Evolutionary conservation across 2,888 invertebrate species (phyloP).

Genomic region (Hoplodrina ambigua): DNA sequence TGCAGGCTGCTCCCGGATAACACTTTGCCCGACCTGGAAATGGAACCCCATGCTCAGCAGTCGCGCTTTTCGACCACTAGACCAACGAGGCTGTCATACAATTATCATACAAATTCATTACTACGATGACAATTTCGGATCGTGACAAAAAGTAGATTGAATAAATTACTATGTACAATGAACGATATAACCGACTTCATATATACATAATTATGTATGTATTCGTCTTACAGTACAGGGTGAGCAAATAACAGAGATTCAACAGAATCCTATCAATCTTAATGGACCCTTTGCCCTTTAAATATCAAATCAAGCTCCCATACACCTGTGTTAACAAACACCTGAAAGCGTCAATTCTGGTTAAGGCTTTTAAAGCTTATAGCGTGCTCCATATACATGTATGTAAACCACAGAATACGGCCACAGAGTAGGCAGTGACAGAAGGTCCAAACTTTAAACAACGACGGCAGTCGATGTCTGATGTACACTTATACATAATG

Average conservation of each 20-base stretch:
- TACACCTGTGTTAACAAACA: constrained; percentile 24
- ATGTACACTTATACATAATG: no score
- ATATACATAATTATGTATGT: not conserved
- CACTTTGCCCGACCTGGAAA: no score
- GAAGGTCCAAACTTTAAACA: constrained; percentile 15
- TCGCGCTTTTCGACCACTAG: no score
- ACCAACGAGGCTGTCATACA: no score
- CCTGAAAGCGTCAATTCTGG: constrained; percentile 24
- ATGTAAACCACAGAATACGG: constrained; percentile 16
- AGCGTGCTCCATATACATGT: constrained; percentile 8
- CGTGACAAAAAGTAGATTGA: no score
- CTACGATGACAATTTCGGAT: no score
- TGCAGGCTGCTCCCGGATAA: no score
- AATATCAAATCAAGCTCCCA: constrained; percentile 17
- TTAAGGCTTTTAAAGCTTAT: constrained; percentile 39
- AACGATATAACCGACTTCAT: no score
- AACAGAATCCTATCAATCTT: not conserved
- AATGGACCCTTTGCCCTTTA: not conserved
- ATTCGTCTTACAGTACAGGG: not conserved
- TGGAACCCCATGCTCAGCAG: no score
- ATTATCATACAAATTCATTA: no score
- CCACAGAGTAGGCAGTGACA: constrained; percentile 1
- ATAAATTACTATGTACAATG: no score
- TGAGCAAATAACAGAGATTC: not conserved
- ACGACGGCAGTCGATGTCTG: not conserved